Evolutionary conservation across 2,113 vertebrate genomes (phyloP).

Genomic region (Chloropsis cyanopogon): DNA sequence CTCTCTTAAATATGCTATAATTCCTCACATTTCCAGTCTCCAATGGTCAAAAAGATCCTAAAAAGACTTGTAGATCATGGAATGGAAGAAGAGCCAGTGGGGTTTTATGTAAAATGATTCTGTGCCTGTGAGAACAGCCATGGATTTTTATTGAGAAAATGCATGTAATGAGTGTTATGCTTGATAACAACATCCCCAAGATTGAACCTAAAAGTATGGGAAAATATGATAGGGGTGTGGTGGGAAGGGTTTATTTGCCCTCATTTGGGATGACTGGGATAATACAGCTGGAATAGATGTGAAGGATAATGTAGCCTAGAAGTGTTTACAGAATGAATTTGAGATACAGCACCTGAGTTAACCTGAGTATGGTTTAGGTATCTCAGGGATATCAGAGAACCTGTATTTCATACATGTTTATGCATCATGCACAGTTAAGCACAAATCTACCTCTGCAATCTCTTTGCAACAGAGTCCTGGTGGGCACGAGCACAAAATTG

Average conservation of each 20-base stretch:
- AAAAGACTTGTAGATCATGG: not conserved
- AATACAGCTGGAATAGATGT: not conserved
- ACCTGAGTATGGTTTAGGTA: not conserved
- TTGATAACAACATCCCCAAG: not conserved
- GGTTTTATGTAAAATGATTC: not conserved
- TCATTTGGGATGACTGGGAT: not conserved
- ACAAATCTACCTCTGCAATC: not conserved
- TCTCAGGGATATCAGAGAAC: not conserved
- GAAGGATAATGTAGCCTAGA: not conserved
- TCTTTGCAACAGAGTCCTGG: not conserved
- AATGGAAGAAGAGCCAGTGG: not conserved
- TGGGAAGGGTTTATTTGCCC: not conserved
- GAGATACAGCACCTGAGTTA: not conserved
- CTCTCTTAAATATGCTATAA: not conserved
- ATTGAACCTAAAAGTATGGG: not conserved
- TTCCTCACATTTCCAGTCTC: not conserved
- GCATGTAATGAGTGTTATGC: not conserved
- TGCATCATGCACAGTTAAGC: not conserved
- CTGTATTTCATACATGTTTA: not conserved
- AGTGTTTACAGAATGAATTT: not conserved
- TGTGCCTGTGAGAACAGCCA: not conserved
- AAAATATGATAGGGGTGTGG: not conserved
- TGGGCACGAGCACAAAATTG: not conserved
- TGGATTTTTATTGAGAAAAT: not conserved
- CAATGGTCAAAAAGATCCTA: not conserved